Base-by-base conservation (phyloP, 2,888 invertebrate species). In the Diploptera punctata region DNA sequence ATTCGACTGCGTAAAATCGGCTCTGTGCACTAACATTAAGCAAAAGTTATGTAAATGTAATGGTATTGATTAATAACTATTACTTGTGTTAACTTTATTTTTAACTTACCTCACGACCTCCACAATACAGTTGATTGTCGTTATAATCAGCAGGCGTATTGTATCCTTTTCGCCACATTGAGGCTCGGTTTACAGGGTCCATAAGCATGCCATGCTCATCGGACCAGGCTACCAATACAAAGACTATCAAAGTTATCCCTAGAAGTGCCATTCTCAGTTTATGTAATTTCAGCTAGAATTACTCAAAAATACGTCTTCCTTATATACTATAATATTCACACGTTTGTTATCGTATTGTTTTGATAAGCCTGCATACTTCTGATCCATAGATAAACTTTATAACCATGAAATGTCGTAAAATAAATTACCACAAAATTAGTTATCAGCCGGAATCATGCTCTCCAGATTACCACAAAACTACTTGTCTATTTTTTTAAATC, bases 121-220 rank as follows among this genome's bases (percentile, higher is more conserved):
- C 89, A 77, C 89, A 89, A 76, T 80, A 87, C 33, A 84, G 80
- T 29, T 79, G 83, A 77, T 83, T 86, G 77, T 89, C 88, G 68
- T 86, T 81, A 77, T 84, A 88, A 79, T 88, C 86, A 0, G 67
- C 73, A 0, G 85, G 85, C 0, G 86, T 86, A 2, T 81, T 70
- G 29, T 79, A 80, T 73, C 86, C 83, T 65, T 79, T 81, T 26
- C 87, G 82, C 87, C 88, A 88, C 24, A 87, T 83, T 2, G 87
- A 86, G 21, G 85, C 84, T 70, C 88, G 81, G 70, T 84, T 84
- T 0, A 84, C 82, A 1, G 88, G 88, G 54, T 84, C 83, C 77
- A 86, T 74, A 77, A 88, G 79, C 83, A 85, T 86, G 3, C 87
- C 88, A 78, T 88, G 88, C 1, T 83, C 85, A 29, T 57, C n/a